Evolutionary conservation across 1,140 invertebrate species (phyloP).

Genomic region (Babylonia areolata): DNA sequence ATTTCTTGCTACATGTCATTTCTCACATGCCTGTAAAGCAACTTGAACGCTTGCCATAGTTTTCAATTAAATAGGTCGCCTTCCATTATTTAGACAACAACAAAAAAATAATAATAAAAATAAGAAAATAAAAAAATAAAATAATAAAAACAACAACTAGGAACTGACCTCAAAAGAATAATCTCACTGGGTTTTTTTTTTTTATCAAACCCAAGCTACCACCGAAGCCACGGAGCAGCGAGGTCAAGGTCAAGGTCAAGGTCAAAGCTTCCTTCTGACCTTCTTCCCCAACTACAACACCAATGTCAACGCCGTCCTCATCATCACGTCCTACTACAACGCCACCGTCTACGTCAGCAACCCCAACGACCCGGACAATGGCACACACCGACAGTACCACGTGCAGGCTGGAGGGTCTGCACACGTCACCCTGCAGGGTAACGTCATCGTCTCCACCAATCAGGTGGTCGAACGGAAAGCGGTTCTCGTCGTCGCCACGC

Average conservation of each 20-base stretch:
- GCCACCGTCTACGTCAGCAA: constrained; percentile 29
- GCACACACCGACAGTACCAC: not conserved
- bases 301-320: not conserved
- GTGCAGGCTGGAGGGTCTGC: constrained; percentile 20
- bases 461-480: constrained; percentile 19
- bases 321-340: constrained; percentile 13
- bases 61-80: too few relatives aligned
- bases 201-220: not conserved
- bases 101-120: too few relatives aligned
- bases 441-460: constrained; percentile 11
- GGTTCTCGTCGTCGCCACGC: constrained; percentile 31
- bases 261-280: constrained; percentile 17
- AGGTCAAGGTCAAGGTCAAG: constrained; percentile 16
- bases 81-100: too few relatives aligned
- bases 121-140: too few relatives aligned
- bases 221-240: not conserved
- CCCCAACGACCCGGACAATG: not conserved
- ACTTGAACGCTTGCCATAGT: too few relatives aligned
- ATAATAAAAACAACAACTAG: not conserved
- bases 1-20: too few relatives aligned
- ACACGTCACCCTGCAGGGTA: not conserved
- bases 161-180: not conserved
- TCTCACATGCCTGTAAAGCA: too few relatives aligned
- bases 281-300: constrained; percentile 3
- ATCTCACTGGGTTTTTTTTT: too few relatives aligned